Evolutionary conservation across 2,888 invertebrate genomes (phyloP).

Genomic region (Drymonia ruficornis): DNA sequence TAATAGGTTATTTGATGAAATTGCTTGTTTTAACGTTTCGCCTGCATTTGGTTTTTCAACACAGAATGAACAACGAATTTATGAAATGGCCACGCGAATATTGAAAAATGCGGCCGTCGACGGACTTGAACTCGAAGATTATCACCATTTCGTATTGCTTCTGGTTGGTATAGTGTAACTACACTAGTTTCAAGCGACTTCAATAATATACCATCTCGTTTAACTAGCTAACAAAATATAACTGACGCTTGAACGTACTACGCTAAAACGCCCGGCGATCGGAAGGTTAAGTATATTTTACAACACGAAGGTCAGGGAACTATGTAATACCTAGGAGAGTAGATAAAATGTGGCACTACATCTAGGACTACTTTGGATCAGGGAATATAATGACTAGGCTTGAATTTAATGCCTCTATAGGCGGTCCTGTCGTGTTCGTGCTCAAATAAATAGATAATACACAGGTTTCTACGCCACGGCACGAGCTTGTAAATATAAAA

Average conservation of each 20-base stretch:
- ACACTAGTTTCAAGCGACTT: conserved; percentile 12
- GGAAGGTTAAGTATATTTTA: conserved; percentile 25
- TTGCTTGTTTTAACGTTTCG: no score
- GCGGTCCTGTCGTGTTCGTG: conserved; percentile 25
- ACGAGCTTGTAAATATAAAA: no score
- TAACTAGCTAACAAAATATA: not conserved
- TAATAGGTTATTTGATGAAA: no score
- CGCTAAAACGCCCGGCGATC: conserved; percentile 34
- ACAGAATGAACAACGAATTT: no score
- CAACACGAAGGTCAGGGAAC: conserved; percentile 41
- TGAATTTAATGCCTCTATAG: conserved; percentile 54
- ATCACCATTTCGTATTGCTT: no score
- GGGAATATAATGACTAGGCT: conserved; percentile 60
- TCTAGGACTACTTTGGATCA: conserved; percentile 58
- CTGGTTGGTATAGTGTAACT: conserved; percentile 6
- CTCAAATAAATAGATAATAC: no score
- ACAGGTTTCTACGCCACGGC: no score
- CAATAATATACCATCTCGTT: not conserved
- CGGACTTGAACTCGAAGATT: no score
- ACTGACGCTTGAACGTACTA: not conserved
- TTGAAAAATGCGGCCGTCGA: no score
- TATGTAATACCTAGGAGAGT: conserved; percentile 50
- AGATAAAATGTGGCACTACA: conserved; percentile 70
- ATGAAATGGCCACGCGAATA: no score
- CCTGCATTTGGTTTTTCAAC: no score